phyloP scores from a whole-genome alignment of 2,113 vertebrate species.

The Stictonetta naevosa region DNA sequence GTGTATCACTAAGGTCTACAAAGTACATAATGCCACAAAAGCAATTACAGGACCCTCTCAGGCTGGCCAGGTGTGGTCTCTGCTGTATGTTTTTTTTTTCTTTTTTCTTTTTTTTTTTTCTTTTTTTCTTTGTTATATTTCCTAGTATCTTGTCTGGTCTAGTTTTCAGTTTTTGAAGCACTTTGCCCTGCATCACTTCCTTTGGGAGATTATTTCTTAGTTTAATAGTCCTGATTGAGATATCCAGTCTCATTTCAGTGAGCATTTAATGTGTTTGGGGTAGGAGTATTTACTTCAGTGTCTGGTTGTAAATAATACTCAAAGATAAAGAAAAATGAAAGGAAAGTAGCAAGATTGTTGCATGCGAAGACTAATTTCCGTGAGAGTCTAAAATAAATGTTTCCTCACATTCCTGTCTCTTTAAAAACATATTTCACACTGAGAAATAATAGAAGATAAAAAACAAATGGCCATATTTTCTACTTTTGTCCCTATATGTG shows the following conservation, averaged over 20 bases:
- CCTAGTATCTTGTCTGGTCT: not conserved
- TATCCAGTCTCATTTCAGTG: not conserved
- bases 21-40: not conserved
- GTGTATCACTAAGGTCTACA: not conserved
- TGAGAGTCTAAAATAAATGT: not conserved
- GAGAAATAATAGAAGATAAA: slow-evolving; percentile 4
- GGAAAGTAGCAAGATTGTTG: not conserved
- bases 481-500: not conserved
- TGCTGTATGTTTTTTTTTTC: not conserved
- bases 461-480: not conserved
- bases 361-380: not conserved
- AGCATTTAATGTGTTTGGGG: not conserved
- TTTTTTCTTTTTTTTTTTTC: not conserved
- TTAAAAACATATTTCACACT: not conserved
- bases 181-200: not conserved
- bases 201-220: not conserved
- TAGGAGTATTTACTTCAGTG: not conserved
- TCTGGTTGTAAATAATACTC: not conserved
- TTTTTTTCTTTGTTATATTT: not conserved
- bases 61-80: not conserved
- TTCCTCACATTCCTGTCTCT: not conserved
- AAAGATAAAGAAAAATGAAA: not conserved
- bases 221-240: not conserved
- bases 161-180: not conserved
- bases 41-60: not conserved